Evolutionary conservation across 2,797 vertebrate species (phyloP), one percentile per base, ranked within the genome.

Genomic region (Chanos chanos): DNA sequence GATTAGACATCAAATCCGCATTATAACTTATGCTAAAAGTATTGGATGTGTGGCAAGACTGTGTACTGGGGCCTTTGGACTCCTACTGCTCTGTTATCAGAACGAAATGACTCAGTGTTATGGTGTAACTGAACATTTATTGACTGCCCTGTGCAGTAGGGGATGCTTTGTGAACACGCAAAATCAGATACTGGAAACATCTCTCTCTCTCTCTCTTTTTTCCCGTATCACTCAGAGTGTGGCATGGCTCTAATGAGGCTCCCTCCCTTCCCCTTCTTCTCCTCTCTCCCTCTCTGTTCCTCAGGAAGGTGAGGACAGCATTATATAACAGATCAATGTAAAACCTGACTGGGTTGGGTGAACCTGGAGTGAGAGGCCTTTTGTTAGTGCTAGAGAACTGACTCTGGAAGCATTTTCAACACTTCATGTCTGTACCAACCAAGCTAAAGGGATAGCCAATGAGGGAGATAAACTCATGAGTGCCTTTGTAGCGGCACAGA

Each of bases 121-220:
- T 72, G 49, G 76, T 66, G 28, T 69, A 64, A 78, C 73, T 78
- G 54, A 67, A 78, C 63, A 22, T 45, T 66, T 66, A 75, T 71
- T 76, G 72, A 79, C 66, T 61, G 52, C 18, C 67, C 9, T 15
- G 56, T 63, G 27, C 19, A 59, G 49, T 43, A 48, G 45, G 60
- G 45, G 36, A 24, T 58, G 65, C 41, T 58, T 61, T 59, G 58
- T 62, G 59, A 27, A 12, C 7, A 58, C 67, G 61, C 31, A 40
- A 66, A 56, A 54, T 66, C 66, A 51, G 57, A 64, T 61, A 57
- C 30, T 37, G 37, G 5, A 67, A 0, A 8, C 50, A 30, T 33
- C 41, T 56, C 28, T 66, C 66, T 66, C 66, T 56, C 60, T 60
- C 66, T 40, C 28, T 43, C 40, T 21, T 43, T 52, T 55, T 49